Percentiles rank a stretch among this genome's conserved stretches.
Evolutionary conservation across 1,140 invertebrate species (phyloP).

Genomic region (Onthophagus taurus): DNA sequence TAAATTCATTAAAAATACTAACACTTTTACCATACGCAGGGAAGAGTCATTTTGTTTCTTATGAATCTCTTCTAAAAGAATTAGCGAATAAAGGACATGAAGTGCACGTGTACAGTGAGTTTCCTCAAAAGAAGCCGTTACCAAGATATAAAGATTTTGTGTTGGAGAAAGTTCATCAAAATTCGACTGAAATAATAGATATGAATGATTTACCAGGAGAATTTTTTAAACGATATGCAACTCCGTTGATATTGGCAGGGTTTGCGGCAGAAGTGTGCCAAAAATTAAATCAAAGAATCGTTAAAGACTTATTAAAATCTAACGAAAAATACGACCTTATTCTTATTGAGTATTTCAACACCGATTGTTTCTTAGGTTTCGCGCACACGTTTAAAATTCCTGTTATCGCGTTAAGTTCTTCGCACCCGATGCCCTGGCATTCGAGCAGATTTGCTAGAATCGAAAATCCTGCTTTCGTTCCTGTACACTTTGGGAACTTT

Average conservation of each 20-base stretch:
- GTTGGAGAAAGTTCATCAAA: conserved; percentile 4
- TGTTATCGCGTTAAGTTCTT: conserved; percentile 35
- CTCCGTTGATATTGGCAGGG: conserved; percentile 3
- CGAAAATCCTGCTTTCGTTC: conserved; percentile 8
- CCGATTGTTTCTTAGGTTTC: conserved; percentile 55
- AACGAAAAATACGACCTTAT: conserved; percentile 52
- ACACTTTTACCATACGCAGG: conserved; percentile 54
- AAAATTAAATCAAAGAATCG: conserved; percentile 10
- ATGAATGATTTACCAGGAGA: not conserved
- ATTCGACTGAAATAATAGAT: conserved; percentile 9
- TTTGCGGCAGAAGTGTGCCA: conserved; percentile 15
- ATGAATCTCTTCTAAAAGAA: conserved; percentile 50
- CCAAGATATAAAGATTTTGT: conserved; percentile 48
- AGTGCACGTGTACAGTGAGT: conserved; percentile 57
- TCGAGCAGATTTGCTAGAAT: not conserved
- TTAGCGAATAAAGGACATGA: conserved; percentile 54
- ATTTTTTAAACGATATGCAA: conserved; percentile 1
- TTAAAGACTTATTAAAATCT: conserved; percentile 41
- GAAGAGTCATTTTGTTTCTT: conserved; percentile 60
- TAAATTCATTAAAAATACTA: conserved; percentile 39
- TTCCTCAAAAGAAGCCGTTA: conserved; percentile 43
- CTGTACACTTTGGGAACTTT: not conserved
- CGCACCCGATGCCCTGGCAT: conserved; percentile 42
- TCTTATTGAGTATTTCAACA: conserved; percentile 57
- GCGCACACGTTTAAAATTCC: conserved; percentile 52